Evolutionary conservation across 1,140 invertebrate genomes (phyloP), one percentile per base, ranked within the genome.

Genomic region (Hylaeus volcanicus): DNA sequence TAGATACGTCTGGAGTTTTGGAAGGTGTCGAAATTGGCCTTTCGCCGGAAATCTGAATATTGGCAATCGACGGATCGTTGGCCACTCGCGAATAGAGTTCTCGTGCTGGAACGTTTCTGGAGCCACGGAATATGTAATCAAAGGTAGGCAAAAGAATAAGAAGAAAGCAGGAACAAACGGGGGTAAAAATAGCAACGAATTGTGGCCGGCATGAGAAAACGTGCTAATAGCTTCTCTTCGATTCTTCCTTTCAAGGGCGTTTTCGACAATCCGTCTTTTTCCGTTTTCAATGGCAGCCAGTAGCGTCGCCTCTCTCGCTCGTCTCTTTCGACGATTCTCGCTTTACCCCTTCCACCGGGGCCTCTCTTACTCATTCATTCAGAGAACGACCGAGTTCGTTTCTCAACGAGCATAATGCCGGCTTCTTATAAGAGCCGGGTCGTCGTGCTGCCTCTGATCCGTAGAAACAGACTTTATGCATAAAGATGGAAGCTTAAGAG

Each of bases 341-440:
- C 51, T 79, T 6, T 48, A n/a, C n/a, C 65, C 15, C 60, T 48
- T 37, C n/a, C 26, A 56, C 64, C 5, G 12, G 15, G 39, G 9
- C n/a, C 58, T 56, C 53, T 81, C 66, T 82, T 79, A 73, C 81
- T 82, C 81, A 60, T 79, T 82, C 76, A 82, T 82, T 82, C 81
- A 82, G 41, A 79, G 76, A 73, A 82, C 63, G 39, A 5, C 15
- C 64, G 26, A 43, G 79, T 53, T 45, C 72, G 79, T 68, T 75
- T 56, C 43, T 53, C 61, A 68, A 39, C 39, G 45, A 80, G 79
- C 48, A 80, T 69, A 80, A 80, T 80, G 79, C 73, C 79, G 78
- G 43, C 55, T 80, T 80, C 78, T 80, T 75, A 68, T 68, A 75
- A 73, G 51, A 51, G 39, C 5, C 69, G 56, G 72, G 73, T 65